Evolutionary conservation across 2,888 invertebrate genomes (phyloP).

Genomic region (Crepidodera aurea): DNA sequence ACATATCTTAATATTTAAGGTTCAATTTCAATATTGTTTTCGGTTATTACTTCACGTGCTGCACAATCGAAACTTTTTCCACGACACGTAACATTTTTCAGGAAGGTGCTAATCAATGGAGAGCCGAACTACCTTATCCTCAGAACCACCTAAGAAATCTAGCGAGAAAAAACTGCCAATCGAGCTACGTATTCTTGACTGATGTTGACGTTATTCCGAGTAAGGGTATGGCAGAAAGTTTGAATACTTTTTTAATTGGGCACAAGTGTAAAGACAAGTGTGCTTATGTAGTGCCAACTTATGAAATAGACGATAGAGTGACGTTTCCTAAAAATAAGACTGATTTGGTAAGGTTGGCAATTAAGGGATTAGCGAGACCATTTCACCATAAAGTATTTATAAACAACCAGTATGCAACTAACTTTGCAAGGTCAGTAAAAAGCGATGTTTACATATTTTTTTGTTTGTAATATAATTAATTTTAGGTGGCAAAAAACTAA

Average conservation of each 20-base stretch:
- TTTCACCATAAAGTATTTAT: conserved; percentile 93
- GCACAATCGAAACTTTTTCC: too few species aligned
- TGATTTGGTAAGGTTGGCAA: conserved; percentile 77
- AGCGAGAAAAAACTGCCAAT: conserved; percentile 85
- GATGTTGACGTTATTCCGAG: conserved; percentile 91
- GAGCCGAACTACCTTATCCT: conserved; percentile 80
- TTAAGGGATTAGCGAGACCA: conserved; percentile 83
- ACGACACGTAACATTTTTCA: too few species aligned
- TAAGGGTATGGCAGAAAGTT: conserved; percentile 71
- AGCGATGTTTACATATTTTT: not conserved
- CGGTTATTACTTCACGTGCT: too few species aligned
- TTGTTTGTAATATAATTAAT: conserved; percentile 14
- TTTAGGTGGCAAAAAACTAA: conserved; percentile 69
- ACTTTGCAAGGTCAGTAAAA: conserved; percentile 77
- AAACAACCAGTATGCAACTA: conserved; percentile 91
- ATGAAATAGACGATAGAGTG: conserved; percentile 82
- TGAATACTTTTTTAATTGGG: conserved; percentile 73
- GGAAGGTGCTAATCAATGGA: conserved; percentile 64
- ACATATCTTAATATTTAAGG: too few species aligned
- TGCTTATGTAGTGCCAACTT: conserved; percentile 90
- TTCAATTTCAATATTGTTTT: too few species aligned
- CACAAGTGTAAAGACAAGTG: conserved; percentile 68
- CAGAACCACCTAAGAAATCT: conserved; percentile 90
- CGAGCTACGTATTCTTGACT: conserved; percentile 81
- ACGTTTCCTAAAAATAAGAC: conserved; percentile 82